Evolutionary conservation across 2,113 vertebrate genomes (phyloP).

Genomic region (Larimichthys polyactis): DNA sequence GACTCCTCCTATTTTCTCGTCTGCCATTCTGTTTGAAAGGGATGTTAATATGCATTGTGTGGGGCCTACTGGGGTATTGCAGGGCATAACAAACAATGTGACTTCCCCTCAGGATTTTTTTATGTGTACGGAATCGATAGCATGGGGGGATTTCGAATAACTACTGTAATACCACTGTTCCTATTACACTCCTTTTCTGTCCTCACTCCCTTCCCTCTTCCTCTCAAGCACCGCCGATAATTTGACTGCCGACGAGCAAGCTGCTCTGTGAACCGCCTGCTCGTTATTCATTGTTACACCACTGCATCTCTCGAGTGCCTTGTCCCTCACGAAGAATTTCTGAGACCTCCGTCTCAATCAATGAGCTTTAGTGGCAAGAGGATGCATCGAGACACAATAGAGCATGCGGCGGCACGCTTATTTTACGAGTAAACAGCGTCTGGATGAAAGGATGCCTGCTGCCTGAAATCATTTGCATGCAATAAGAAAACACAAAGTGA

Average conservation of each 20-base stretch:
- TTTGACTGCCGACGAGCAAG: conserved; percentile 38
- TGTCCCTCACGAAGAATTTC: conserved; percentile 33
- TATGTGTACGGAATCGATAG: conserved; percentile 31
- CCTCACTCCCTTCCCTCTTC: conserved; percentile 16
- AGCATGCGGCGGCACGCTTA: conserved; percentile 1
- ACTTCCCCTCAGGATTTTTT: conserved; percentile 42
- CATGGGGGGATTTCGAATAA: conserved; percentile 34
- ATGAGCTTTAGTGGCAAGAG: conserved; percentile 8
- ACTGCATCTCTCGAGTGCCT: conserved; percentile 28
- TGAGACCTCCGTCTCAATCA: conserved; percentile 46
- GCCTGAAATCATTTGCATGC: conserved; percentile 43
- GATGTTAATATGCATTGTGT: conserved; percentile 57
- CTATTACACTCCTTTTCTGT: conserved; percentile 29
- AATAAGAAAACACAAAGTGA: conserved; percentile 24
- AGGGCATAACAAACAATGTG: conserved; percentile 51
- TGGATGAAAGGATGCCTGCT: conserved; percentile 31
- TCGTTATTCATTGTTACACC: conserved; percentile 56
- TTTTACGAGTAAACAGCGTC: conserved; percentile 33
- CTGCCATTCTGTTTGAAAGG: conserved; percentile 53
- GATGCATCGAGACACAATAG: conserved; percentile 33
- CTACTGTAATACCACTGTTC: conserved; percentile 40
- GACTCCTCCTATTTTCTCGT: conserved; percentile 31
- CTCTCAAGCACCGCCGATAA: conserved; percentile 46
- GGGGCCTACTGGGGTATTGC: conserved; percentile 17
- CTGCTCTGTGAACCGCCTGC: conserved; percentile 37